A percentile compares a stretch with the other conserved stretches of the same genome.
phyloP scores from a whole-genome alignment of 2,797 vertebrate genomes.

The Poeciliopsis infans region DNA sequence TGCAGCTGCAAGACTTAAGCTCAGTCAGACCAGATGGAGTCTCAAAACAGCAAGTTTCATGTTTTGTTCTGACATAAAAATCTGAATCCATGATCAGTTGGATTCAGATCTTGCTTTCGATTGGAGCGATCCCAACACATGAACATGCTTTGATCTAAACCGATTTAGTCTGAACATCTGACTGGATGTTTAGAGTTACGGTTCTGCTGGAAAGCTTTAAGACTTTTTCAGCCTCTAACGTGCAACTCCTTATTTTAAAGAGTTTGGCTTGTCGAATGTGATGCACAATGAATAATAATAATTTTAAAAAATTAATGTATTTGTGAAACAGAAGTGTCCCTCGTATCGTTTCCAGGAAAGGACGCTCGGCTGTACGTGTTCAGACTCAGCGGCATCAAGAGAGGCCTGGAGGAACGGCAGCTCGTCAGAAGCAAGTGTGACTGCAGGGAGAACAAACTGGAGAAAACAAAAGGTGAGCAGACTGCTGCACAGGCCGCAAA shows the following conservation, averaged over 20 bases:
- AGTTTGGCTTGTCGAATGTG: too few relatives aligned
- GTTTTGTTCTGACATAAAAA: neutral
- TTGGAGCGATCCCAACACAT: neutral
- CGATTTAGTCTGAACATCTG: neutral
- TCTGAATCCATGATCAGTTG: neutral
- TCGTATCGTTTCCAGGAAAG: constrained; percentile 84
- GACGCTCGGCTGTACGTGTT: constrained; percentile 95
- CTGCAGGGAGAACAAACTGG: constrained; percentile 96
- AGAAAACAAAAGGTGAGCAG: constrained; percentile 94
- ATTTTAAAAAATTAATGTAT: constrained; percentile 21
- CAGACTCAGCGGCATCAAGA: constrained; percentile 86
- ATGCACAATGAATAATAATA: constrained; percentile 36
- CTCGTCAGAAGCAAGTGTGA: constrained; percentile 86
- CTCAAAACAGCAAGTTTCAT: neutral
- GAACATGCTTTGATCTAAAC: neutral
- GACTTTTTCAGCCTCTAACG: too few relatives aligned
- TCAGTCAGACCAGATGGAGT: neutral
- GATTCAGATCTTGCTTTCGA: neutral
- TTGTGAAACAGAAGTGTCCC: constrained; percentile 38
- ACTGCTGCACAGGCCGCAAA: constrained; percentile 42
- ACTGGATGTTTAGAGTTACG: neutral
- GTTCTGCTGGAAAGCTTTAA: too few relatives aligned
- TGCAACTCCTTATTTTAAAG: too few relatives aligned
- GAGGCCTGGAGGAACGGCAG: constrained; percentile 86
- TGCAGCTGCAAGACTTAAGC: neutral